Evolutionary conservation across 2,113 vertebrate species (phyloP).

Genomic region (Galemys pyrenaicus): DNA sequence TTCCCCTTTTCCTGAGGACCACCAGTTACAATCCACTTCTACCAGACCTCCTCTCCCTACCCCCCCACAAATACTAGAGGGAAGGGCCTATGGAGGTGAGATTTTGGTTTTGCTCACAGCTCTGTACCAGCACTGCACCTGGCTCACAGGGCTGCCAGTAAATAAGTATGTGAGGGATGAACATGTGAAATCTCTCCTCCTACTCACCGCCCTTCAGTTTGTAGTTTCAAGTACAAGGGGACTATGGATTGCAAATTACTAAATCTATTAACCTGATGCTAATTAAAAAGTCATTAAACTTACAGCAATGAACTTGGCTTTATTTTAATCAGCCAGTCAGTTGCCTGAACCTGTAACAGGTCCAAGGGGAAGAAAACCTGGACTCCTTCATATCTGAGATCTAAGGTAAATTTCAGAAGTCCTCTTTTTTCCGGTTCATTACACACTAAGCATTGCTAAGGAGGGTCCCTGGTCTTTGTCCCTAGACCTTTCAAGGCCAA

Average conservation of each 20-base stretch:
- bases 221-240: neutral
- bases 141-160: neutral
- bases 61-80: neutral
- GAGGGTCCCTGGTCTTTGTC: neutral
- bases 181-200: constrained; percentile 51
- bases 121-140: neutral
- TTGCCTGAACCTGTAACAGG: neutral
- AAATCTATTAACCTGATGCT: neutral
- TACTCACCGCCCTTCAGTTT: constrained; percentile 7
- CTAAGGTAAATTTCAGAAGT: neutral
- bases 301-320: neutral
- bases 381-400: neutral
- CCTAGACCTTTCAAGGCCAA: neutral
- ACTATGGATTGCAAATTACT: constrained; percentile 17
- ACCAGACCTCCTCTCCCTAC: too few relatives aligned
- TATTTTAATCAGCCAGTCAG: neutral
- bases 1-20: too few relatives aligned
- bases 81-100: neutral
- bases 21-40: too few relatives aligned
- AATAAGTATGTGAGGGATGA: constrained; percentile 36
- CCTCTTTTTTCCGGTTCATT: neutral
- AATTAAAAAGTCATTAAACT: neutral
- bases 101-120: neutral
- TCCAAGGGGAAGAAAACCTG: neutral
- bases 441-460: neutral